Base-by-base conservation (phyloP, 2,113 vertebrate genomes). In the Catharus minimus region DNA sequence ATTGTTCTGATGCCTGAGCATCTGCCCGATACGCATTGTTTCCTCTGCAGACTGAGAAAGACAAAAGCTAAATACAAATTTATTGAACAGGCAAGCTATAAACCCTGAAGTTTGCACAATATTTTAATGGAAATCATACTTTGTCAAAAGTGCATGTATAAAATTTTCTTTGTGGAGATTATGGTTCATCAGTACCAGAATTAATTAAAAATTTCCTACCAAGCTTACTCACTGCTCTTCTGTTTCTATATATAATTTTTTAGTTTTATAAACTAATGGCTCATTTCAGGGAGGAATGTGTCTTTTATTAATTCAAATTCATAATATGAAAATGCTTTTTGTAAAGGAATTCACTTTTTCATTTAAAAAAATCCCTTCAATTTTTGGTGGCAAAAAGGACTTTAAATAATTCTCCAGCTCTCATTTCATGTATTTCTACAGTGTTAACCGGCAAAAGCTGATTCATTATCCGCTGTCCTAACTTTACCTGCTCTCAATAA, bases 401-500 rank as follows among this genome's bases (percentile, higher is more conserved):
- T 87, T 92, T 32, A 81, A 90, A 60, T 53, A 92, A 89, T 49
- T 50, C 22, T 55, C 53, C 22, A 56, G 76, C 39, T 76, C 89
- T 93, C 44, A 71, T 62, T 93, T 83, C 88, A 56, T 50, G 32
- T 50, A 50, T 74, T 91, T 95, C 95, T 85, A 67, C 56, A 76
- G 71, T 26, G 57, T 33, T 82, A 92, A 68, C 66, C 8, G 2
- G 39, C 0, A 3, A 83, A 76, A 94, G 43, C 89, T 94, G 94
- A 95, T 91, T 93, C 87, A 93, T 94, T 95, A 86, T 68, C 91
- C 0, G 2, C 89, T 93, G 91, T 95, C 92, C 82, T 68, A 96
- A 91, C 86, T 94, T 94, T 93, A 83, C 82, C 82, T 93, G 16
- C 82, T 93, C 91, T 82, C 92, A 93, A 95, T 96, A 95, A 96